These are phyloP conservation scores for Tragelaphus scriptus DNA, from an alignment of 2,113 vertebrate species.

Conservation along the genomic window DNA sequence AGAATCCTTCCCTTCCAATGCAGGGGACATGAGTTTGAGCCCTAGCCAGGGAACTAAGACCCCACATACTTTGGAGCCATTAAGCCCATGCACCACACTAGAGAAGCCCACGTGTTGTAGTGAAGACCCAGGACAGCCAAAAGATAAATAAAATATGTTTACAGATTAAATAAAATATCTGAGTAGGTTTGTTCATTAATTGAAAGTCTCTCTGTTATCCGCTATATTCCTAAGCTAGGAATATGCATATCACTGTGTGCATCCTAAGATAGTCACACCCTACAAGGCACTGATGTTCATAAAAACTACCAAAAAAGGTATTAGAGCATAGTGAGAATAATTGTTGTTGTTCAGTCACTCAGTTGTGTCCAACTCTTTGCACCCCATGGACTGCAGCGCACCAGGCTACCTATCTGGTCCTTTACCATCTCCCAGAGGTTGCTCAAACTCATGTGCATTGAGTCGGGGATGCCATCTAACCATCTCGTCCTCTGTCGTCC, in stretches of 20 bases:
- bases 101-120: background rate
- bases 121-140: background rate
- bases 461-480: background rate
- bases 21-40: background rate
- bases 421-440: background rate
- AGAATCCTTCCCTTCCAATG: background rate
- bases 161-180: background rate
- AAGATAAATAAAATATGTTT: background rate
- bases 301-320: background rate
- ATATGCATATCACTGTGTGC: background rate
- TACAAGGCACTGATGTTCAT: background rate
- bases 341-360: background rate
- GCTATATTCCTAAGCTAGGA: background rate
- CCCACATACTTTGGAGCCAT: background rate
- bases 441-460: background rate
- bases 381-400: fast-evolving
- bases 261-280: background rate
- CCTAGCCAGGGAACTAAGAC: background rate
- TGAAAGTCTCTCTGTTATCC: background rate
- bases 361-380: background rate
- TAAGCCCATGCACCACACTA: background rate
- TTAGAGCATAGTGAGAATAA: background rate
- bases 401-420: background rate
- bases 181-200: background rate
- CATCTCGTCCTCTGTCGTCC: background rate